Conservation (phyloP, 1,140 invertebrate species). For the Phymastichus coffea region DNA sequence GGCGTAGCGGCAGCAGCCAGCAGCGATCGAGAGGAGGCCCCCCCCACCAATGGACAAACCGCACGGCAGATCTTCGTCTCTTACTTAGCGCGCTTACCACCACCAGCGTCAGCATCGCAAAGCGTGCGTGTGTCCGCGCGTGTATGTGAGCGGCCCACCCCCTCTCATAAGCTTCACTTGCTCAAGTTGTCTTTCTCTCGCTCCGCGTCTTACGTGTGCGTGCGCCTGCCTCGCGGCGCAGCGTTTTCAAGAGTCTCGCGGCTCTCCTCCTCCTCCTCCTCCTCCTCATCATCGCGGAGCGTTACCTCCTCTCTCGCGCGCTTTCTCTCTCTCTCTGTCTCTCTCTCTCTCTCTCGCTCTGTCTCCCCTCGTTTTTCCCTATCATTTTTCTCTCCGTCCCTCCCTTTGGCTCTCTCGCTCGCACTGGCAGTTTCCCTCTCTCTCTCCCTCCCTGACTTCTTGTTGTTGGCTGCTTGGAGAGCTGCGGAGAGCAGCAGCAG, state of each 20-base stretch:
- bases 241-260: too few species aligned
- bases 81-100: slow-evolving; percentile 7
- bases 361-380: not conserved
- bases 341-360: slow-evolving; percentile 2
- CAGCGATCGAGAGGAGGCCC: too few species aligned
- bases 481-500: too few species aligned
- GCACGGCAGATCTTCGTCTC: slow-evolving; percentile 7
- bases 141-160: too few species aligned
- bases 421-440: slow-evolving; percentile 9
- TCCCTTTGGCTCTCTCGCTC: slow-evolving; percentile 13
- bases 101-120: not conserved
- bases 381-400: slow-evolving; percentile 5
- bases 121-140: too few species aligned
- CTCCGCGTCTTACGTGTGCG: not conserved
- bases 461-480: not conserved
- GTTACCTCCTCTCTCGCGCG: not conserved
- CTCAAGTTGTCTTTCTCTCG: not conserved
- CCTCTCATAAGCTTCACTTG: too few species aligned
- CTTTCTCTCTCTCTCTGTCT: not conserved
- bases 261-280: slow-evolving; percentile 8
- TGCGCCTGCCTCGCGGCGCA: slow-evolving; percentile 7
- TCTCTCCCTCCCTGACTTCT: slow-evolving; percentile 5
- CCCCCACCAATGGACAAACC: slow-evolving; percentile 7
- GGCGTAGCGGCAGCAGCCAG: too few species aligned
- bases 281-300: not conserved